Evolutionary conservation across 2,888 invertebrate genomes (phyloP).

Genomic region (Sarcophaga caerulescens): DNA sequence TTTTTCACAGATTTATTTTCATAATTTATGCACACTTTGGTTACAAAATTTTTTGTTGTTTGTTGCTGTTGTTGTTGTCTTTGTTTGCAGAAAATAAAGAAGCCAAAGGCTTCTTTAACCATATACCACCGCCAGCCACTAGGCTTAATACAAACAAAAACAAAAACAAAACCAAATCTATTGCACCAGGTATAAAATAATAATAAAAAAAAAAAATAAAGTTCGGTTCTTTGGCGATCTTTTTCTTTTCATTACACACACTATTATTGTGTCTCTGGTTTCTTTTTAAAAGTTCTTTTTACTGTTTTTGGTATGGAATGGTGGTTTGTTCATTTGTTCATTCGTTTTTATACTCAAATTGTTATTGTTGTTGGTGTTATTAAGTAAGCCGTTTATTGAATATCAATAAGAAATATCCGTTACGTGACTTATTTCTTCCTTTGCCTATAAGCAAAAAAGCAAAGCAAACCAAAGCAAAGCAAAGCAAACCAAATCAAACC

Average conservation of each 20-base stretch:
- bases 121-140: background rate
- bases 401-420: constrained; percentile 80
- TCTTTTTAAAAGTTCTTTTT: constrained; percentile 10
- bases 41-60: constrained; percentile 41
- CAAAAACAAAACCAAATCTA: constrained; percentile 36
- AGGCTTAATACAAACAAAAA: constrained; percentile 13
- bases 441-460: constrained; percentile 46
- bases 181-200: constrained; percentile 48
- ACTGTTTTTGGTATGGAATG: constrained; percentile 27
- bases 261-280: background rate
- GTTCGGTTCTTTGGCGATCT: constrained; percentile 40
- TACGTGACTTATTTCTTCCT: constrained; percentile 78
- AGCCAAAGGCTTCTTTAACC: background rate
- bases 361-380: constrained; percentile 57
- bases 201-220: background rate
- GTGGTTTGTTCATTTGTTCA: constrained; percentile 6
- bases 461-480: constrained; percentile 28
- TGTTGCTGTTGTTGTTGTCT: constrained; percentile 14
- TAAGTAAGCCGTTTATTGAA: constrained; percentile 77
- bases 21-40: constrained; percentile 64
- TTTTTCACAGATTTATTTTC: constrained; percentile 62
- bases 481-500: constrained; percentile 17
- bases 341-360: constrained; percentile 3
- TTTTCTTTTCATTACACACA: background rate
- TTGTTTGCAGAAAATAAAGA: constrained; percentile 48